Percentiles rank a stretch among this genome's conserved stretches.
Evolutionary conservation across 2,113 vertebrate species (phyloP).

Genomic region (Parus major): DNA sequence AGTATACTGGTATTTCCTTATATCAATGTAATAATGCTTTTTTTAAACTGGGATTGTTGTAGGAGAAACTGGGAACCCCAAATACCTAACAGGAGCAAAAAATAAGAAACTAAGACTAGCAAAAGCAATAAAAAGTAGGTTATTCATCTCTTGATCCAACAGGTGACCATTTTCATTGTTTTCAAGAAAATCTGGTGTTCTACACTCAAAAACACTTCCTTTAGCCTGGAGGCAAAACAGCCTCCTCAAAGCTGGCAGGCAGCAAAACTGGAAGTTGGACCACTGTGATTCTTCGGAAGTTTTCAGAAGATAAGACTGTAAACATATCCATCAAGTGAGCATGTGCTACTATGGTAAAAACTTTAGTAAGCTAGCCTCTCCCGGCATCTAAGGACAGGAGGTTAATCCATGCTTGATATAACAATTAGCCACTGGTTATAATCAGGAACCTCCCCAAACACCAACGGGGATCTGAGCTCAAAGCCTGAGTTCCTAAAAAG

Average conservation of each 20-base stretch:
- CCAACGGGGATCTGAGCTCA: accelerated
- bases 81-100: neutral
- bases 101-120: neutral
- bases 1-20: neutral
- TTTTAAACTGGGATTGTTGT: neutral
- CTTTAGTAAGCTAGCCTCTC: neutral
- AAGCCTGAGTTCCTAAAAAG: neutral
- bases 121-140: neutral
- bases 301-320: neutral
- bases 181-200: neutral
- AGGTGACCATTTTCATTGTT: neutral
- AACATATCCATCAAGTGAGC: neutral
- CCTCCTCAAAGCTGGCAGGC: neutral
- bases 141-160: neutral
- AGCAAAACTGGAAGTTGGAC: neutral
- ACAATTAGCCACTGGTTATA: neutral
- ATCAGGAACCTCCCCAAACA: neutral
- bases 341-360: neutral
- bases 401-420: neutral
- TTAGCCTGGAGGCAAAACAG: neutral
- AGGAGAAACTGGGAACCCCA: neutral
- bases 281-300: neutral
- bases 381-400: neutral
- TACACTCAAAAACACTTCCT: neutral
- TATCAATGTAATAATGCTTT: neutral